phyloP scores from a whole-genome alignment of 1,140 invertebrate genomes.

The Cherax destructor region DNA sequence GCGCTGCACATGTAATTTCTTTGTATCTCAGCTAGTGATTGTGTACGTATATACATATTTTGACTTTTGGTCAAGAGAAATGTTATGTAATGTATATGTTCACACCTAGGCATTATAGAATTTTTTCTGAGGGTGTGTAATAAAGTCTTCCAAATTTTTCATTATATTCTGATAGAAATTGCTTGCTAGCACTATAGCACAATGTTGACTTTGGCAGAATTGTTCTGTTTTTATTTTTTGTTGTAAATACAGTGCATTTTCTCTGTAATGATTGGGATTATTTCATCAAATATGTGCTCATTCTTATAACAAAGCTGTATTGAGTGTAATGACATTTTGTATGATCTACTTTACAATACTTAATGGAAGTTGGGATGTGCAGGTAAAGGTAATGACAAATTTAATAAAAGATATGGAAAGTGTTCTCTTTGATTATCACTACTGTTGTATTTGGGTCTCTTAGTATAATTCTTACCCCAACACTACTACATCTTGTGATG shows the following conservation, averaged over 20 bases:
- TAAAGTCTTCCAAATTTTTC: slow-evolving; percentile 1
- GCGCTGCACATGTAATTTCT: background rate
- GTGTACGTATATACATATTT: no score
- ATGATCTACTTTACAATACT: no score
- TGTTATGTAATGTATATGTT: background rate
- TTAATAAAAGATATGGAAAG: no score
- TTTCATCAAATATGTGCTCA: background rate
- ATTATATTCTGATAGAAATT: background rate
- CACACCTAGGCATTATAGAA: no score
- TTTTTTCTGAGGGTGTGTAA: background rate
- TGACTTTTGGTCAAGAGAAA: background rate
- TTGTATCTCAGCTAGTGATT: background rate
- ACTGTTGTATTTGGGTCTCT: no score
- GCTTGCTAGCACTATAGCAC: background rate
- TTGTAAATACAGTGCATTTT: background rate
- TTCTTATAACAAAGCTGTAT: no score
- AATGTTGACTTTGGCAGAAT: background rate
- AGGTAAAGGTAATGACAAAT: no score
- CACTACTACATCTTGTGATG: no score
- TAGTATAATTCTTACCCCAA: no score
- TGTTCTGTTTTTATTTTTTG: background rate
- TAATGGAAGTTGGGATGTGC: no score
- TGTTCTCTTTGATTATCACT: no score
- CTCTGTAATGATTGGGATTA: background rate
- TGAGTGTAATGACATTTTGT: no score